Conservation (phyloP, 2,113 vertebrate genomes). For the Paradoxurus hermaphroditus region DNA sequence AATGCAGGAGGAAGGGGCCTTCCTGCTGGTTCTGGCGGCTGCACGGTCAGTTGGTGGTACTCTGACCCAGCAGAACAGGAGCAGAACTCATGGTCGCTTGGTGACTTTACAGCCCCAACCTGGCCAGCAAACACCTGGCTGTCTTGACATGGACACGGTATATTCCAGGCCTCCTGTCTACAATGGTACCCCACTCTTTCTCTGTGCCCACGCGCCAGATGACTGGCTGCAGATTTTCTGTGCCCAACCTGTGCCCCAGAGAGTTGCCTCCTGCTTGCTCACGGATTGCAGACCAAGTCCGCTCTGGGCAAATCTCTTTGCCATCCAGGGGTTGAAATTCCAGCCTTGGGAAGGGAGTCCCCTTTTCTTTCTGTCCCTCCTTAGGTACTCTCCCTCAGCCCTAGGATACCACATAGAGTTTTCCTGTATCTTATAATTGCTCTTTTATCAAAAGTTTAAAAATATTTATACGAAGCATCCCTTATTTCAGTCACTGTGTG, state of each 20-base stretch:
- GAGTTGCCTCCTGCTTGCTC: neutral
- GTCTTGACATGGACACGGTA: neutral
- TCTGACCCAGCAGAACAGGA: neutral
- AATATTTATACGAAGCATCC: neutral
- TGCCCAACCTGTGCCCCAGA: neutral
- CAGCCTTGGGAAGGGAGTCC: neutral
- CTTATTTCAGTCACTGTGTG: neutral
- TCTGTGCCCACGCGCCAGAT: neutral
- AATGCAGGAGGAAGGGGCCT: neutral
- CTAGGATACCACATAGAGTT: neutral
- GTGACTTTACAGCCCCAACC: neutral
- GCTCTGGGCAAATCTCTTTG: neutral
- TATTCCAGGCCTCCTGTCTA: neutral
- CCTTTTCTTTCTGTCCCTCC: neutral
- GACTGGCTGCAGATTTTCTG: neutral
- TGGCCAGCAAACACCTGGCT: neutral
- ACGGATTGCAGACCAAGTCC: neutral
- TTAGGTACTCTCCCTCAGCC: neutral
- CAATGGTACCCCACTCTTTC: too few relatives aligned
- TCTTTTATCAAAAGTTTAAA: neutral
- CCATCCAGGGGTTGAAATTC: neutral
- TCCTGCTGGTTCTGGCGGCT: neutral
- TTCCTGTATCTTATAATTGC: neutral
- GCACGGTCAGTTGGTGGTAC: neutral
- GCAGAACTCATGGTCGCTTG: neutral